These are phyloP conservation scores for Mesocentrotus franciscanus DNA, from an alignment of 53 echinoderm and acorn worm genomes.

Conservation along the genomic window DNA sequence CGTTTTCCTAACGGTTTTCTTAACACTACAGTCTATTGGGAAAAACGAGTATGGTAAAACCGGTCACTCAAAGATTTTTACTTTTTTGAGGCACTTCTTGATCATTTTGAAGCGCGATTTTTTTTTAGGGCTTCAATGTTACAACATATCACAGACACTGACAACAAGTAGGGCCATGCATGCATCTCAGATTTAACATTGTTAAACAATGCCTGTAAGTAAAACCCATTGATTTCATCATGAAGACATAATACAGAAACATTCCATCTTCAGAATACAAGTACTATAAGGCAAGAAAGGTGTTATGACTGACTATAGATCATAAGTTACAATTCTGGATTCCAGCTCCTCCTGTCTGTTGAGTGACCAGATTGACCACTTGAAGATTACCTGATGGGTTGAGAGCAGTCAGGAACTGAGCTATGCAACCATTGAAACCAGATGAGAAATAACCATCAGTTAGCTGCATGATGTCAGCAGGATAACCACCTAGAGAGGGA, in stretches of 20 bases:
- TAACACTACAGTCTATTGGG: no score
- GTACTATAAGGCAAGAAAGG: conserved; percentile 15
- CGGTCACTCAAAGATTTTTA: no score
- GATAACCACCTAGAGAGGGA: conserved; percentile 81
- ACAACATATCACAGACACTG: no score
- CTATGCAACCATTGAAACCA: conserved; percentile 83
- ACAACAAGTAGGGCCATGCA: no score
- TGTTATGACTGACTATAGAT: neutral
- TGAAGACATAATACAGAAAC: neutral
- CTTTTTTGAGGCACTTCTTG: no score
- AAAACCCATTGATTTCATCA: neutral
- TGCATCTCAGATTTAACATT: no score
- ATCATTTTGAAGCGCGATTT: no score
- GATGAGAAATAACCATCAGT: conserved; percentile 76
- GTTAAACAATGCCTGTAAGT: neutral
- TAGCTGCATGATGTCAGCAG: conserved; percentile 70
- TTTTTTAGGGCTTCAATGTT: no score
- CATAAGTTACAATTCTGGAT: conserved; percentile 49
- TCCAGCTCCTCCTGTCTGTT: conserved; percentile 23
- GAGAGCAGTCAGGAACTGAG: conserved; percentile 79
- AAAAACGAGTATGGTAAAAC: no score
- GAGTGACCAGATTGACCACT: conserved; percentile 53
- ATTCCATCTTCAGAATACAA: neutral
- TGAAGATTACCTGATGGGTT: conserved; percentile 72
- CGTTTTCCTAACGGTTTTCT: no score